Percentiles rank a stretch among this genome's conserved stretches.
These are phyloP conservation scores for Rutpela maculata DNA, from an alignment of 2,888 invertebrate genomes.

Conservation along the genomic window DNA sequence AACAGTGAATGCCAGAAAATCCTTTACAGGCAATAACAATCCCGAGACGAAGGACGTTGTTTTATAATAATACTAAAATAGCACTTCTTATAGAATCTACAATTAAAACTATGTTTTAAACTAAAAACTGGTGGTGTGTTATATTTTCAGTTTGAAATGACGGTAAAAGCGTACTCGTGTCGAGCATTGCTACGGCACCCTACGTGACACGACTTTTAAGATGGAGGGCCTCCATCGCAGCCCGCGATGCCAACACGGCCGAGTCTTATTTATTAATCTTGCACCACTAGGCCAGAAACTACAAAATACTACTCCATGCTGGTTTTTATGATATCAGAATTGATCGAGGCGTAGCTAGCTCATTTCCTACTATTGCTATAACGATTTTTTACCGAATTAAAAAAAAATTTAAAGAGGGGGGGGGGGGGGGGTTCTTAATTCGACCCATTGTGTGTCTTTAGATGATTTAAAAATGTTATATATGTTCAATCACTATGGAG, in stretches of 20 bases:
- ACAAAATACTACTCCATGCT: constrained; percentile 64
- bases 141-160: constrained; percentile 72
- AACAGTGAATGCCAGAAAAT: constrained; percentile 33
- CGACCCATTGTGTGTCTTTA: too few species aligned
- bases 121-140: constrained; percentile 71
- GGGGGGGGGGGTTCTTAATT: too few species aligned
- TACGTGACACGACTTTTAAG: constrained; percentile 49
- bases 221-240: constrained; percentile 50
- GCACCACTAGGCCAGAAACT: constrained; percentile 67
- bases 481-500: too few species aligned
- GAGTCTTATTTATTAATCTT: constrained; percentile 69
- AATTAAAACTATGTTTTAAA: constrained; percentile 42
- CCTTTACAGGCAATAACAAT: constrained; percentile 14
- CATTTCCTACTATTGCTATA: too few species aligned
- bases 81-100: constrained; percentile 36
- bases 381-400: too few species aligned
- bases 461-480: too few species aligned
- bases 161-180: constrained; percentile 72
- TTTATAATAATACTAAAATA: constrained; percentile 29
- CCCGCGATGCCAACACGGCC: constrained; percentile 66
- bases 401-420: too few species aligned
- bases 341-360: neutral
- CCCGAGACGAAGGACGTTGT: constrained; percentile 11
- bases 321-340: constrained; percentile 31
- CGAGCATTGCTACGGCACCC: constrained; percentile 67